These are phyloP conservation scores for Tragelaphus oryx DNA, from an alignment of 2,797 vertebrate species.

Conservation along the genomic window DNA sequence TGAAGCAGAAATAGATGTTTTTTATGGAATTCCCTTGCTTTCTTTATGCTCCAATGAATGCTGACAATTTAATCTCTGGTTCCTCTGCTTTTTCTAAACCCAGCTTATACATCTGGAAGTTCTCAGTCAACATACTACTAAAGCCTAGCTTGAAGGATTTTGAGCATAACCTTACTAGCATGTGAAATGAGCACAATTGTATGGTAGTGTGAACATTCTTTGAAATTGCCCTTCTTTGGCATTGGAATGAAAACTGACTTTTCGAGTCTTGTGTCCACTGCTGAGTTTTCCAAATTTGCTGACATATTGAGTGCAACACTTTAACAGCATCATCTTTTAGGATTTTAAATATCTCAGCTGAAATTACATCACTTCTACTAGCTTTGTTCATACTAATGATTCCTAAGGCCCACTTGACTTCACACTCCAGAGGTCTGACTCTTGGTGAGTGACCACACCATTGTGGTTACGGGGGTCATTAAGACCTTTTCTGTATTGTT, in stretches of 20 bases:
- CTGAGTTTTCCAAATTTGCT: not conserved
- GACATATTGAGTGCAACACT: not conserved
- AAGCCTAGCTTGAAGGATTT: not conserved
- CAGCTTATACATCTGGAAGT: not conserved
- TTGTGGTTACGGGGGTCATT: fast-evolving
- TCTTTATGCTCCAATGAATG: not conserved
- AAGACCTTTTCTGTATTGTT: not conserved
- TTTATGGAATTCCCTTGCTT: not conserved
- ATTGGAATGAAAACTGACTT: not conserved
- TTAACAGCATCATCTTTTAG: not conserved
- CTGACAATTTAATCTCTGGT: not conserved
- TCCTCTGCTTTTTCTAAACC: not conserved
- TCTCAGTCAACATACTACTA: not conserved
- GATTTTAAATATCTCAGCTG: not conserved
- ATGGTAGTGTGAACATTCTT: not conserved
- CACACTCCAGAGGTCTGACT: not conserved
- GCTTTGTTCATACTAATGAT: not conserved
- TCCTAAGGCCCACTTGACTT: not conserved
- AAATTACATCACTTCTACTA: not conserved
- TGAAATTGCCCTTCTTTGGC: not conserved
- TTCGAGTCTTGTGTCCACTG: not conserved
- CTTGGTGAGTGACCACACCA: not conserved
- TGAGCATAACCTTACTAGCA: not conserved
- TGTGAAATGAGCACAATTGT: not conserved
- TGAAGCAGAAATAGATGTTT: not conserved